Conservation (phyloP, 2,888 invertebrate species). For the Bugulina stolonifera region DNA sequence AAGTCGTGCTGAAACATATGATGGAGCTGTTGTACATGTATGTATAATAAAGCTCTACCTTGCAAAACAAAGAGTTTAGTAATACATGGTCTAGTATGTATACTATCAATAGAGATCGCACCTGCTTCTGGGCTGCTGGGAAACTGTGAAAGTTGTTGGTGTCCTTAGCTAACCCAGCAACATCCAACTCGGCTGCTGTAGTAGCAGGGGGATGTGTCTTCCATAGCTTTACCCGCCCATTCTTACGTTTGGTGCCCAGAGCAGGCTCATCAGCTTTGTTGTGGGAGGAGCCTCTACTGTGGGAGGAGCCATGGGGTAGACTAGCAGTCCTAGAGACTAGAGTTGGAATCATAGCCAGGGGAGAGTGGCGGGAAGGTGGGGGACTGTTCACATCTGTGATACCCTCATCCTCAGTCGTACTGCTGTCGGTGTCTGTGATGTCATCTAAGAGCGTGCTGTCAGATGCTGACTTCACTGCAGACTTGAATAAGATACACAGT, state of each 20-base stretch:
- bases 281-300: neutral
- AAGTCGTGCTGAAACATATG: neutral
- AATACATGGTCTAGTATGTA: too few relatives aligned
- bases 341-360: neutral
- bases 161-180: neutral
- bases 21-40: too few relatives aligned
- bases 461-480: neutral
- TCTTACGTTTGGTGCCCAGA: neutral
- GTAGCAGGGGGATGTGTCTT: neutral
- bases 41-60: too few relatives aligned
- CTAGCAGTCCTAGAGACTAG: neutral
- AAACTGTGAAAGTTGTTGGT: slow-evolving; percentile 18
- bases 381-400: neutral
- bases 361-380: neutral
- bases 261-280: neutral
- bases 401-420: neutral
- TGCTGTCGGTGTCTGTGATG: neutral
- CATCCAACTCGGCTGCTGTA: too few relatives aligned
- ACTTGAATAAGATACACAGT: neutral
- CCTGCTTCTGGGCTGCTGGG: neutral
- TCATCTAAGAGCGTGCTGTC: slow-evolving; percentile 15
- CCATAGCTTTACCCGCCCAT: neutral
- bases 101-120: too few relatives aligned
- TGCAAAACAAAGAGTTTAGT: too few relatives aligned
- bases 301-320: neutral